These are phyloP conservation scores for Ivindomyrus marchei DNA, from an alignment of 2,113 vertebrate species.

Conservation along the genomic window DNA sequence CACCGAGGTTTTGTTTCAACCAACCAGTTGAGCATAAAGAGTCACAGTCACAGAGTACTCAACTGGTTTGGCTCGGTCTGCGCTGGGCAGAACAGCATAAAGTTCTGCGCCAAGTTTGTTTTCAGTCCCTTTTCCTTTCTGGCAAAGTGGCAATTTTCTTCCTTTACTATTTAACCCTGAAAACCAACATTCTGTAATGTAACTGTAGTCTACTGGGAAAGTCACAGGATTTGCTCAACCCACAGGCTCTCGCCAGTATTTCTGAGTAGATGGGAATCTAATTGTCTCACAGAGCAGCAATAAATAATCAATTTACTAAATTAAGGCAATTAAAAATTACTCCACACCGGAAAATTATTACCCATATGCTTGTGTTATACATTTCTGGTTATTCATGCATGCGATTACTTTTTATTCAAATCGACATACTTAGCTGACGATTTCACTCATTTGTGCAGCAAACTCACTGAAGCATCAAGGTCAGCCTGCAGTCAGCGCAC, in stretches of 20 bases:
- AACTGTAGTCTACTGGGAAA: not conserved
- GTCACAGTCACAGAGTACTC: too few relatives aligned
- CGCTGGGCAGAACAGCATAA: not conserved
- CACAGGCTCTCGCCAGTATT: not conserved
- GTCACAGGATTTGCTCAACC: not conserved
- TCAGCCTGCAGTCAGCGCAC: not conserved
- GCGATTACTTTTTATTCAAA: not conserved
- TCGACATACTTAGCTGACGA: not conserved
- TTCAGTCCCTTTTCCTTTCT: not conserved
- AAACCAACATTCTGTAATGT: not conserved
- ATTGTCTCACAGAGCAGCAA: slow-evolving; percentile 2
- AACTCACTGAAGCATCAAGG: not conserved
- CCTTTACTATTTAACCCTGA: not conserved
- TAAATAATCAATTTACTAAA: slow-evolving; percentile 11
- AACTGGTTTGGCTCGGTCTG: not conserved
- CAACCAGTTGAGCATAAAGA: too few relatives aligned
- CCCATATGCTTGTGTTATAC: not conserved
- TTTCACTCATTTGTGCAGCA: not conserved
- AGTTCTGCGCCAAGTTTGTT: not conserved
- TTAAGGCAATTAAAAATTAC: slow-evolving; percentile 9
- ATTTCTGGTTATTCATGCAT: slow-evolving; percentile 2
- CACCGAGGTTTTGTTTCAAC: too few relatives aligned
- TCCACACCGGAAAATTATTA: not conserved
- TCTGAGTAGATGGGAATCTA: slow-evolving; percentile 4
- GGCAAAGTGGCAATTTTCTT: not conserved